A percentile compares a stretch with the other conserved stretches of the same genome.
Conservation (phyloP, 2,888 invertebrate species). For the Sarcophaga subvicina region DNA sequence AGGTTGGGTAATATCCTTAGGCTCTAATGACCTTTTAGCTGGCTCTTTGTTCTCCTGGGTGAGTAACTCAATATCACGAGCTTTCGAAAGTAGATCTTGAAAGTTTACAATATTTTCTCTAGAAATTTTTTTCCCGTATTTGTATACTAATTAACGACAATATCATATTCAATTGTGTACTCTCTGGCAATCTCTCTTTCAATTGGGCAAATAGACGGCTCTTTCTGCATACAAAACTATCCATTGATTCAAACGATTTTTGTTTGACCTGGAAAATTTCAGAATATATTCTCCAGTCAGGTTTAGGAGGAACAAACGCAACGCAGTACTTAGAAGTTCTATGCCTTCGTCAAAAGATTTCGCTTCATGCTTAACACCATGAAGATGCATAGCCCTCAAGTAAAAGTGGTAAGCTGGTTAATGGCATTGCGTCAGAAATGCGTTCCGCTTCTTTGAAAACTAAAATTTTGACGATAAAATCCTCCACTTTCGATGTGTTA, state of each 20-base stretch:
- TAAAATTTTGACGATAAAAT: constrained; percentile 51
- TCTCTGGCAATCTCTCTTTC: constrained; percentile 42
- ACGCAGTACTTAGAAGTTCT: constrained; percentile 26
- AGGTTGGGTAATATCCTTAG: background rate
- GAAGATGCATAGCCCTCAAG: constrained; percentile 53
- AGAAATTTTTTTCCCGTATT: no score
- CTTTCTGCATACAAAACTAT: constrained; percentile 50
- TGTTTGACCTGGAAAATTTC: constrained; percentile 48
- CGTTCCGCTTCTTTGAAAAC: constrained; percentile 47
- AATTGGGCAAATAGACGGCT: constrained; percentile 33
- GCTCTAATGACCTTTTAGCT: background rate
- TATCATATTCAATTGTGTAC: constrained; percentile 35
- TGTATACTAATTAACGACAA: background rate
- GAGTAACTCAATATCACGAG: constrained; percentile 15
- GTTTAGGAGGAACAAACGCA: constrained; percentile 45
- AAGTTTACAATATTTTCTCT: constrained; percentile 7
- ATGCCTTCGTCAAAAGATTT: constrained; percentile 31
- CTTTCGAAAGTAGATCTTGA: constrained; percentile 4
- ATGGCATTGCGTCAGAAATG: constrained; percentile 36
- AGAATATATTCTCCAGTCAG: constrained; percentile 42
- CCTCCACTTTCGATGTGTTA: constrained; percentile 44
- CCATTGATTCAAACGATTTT: constrained; percentile 26
- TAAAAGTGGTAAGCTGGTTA: constrained; percentile 55
- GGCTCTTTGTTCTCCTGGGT: background rate
- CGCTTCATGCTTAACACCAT: constrained; percentile 48